A percentile compares a stretch with the other conserved stretches of the same genome.
Conservation (phyloP, 2,113 vertebrate species). For the Ptyas mucosa region DNA sequence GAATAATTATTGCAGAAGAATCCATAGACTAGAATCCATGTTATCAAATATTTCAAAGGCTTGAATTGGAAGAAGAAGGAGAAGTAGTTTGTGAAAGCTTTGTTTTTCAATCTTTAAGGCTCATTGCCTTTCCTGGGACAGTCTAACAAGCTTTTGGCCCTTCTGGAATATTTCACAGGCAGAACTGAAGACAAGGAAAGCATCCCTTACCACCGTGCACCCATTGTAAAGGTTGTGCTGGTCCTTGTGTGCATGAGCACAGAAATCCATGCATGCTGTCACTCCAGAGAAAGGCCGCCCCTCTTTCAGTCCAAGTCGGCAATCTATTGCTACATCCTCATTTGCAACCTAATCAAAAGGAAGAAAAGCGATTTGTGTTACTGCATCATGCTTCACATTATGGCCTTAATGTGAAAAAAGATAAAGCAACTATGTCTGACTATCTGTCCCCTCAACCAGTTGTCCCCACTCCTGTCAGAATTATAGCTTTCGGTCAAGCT, state of each 20-base stretch:
- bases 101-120: neutral
- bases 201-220: slow-evolving; percentile 89
- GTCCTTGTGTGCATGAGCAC: slow-evolving; percentile 97
- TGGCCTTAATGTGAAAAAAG: neutral
- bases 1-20: neutral
- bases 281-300: slow-evolving; percentile 95
- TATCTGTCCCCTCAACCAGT: neutral
- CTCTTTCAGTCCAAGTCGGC: slow-evolving; percentile 90
- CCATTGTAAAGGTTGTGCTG: slow-evolving; percentile 98
- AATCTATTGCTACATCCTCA: slow-evolving; percentile 85
- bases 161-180: neutral
- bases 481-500: neutral
- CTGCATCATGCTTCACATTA: fast-evolving
- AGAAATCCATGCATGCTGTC: slow-evolving; percentile 99
- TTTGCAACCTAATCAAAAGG: slow-evolving; percentile 75
- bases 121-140: neutral
- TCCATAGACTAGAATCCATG: neutral
- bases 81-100: neutral
- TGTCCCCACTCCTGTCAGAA: neutral
- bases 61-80: neutral
- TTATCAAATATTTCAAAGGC: neutral
- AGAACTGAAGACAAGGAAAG: neutral
- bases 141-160: neutral
- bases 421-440: neutral
- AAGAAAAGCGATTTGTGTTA: neutral